A percentile compares a stretch with the other conserved stretches of the same genome.
These are phyloP conservation scores for Morinoia aosen DNA, from an alignment of 2,888 invertebrate genomes.

Conservation along the genomic window DNA sequence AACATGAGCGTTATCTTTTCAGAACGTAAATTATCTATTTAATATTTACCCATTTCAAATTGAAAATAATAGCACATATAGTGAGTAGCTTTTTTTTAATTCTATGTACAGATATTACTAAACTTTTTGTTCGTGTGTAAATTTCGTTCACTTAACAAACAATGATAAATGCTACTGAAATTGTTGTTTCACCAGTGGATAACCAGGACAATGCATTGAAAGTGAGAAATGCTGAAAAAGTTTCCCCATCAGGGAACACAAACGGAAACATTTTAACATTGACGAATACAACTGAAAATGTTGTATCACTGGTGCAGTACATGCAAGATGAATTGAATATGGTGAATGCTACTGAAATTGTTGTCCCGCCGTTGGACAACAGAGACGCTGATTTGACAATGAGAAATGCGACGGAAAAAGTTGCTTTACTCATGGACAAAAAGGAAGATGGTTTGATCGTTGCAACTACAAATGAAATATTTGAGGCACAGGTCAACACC, in stretches of 20 bases:
- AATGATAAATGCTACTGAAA: constrained; percentile 19
- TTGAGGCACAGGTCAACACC: not conserved
- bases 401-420: not conserved
- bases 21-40: not conserved
- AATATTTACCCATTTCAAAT: not conserved
- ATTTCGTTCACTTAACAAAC: not conserved
- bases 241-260: too few relatives aligned
- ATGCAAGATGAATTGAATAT: not conserved
- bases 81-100: not conserved
- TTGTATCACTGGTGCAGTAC: not conserved
- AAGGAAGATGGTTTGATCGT: not conserved
- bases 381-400: not conserved
- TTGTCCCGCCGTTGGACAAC: too few relatives aligned
- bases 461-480: too few relatives aligned
- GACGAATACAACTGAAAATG: not conserved
- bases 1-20: not conserved
- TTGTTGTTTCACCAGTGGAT: not conserved
- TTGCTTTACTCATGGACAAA: not conserved
- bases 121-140: not conserved
- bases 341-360: not conserved
- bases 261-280: too few relatives aligned
- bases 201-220: not conserved
- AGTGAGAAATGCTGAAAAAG: not conserved
- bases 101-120: not conserved
- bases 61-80: not conserved